phyloP scores from a whole-genome alignment of 2,113 vertebrate genomes.

The Cebus imitator region DNA sequence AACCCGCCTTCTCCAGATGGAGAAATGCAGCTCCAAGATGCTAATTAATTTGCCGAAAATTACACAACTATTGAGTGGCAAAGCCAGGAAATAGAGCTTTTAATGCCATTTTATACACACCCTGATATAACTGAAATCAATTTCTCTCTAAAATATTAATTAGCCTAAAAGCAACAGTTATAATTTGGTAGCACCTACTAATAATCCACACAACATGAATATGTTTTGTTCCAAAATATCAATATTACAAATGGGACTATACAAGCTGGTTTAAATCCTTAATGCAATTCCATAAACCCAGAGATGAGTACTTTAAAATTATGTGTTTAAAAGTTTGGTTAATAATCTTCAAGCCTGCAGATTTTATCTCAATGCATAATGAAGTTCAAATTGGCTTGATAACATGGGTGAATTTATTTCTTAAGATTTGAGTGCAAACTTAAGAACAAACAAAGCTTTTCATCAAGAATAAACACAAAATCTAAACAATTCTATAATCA shows the following conservation, averaged over 20 bases:
- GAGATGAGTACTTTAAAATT: background rate
- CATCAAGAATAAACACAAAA: constrained; percentile 70
- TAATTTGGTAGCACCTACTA: background rate
- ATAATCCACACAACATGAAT: background rate
- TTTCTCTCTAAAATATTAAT: constrained; percentile 27
- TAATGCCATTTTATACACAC: background rate
- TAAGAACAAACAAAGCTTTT: constrained; percentile 60
- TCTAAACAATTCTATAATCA: constrained; percentile 45
- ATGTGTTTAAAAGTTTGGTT: constrained; percentile 7
- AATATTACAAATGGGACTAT: background rate
- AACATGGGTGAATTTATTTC: constrained; percentile 76
- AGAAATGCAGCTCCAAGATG: background rate
- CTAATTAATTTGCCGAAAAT: background rate
- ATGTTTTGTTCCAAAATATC: background rate
- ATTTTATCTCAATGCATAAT: constrained; percentile 7
- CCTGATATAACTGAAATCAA: background rate
- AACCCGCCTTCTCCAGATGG: background rate
- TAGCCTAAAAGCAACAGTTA: background rate
- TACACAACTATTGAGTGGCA: background rate
- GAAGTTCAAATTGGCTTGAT: constrained; percentile 50
- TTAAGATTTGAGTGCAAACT: constrained; percentile 72
- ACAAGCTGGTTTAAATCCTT: constrained; percentile 7
- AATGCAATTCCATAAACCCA: background rate
- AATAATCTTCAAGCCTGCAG: background rate
- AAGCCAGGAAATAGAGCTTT: background rate